Percentiles rank a stretch among this genome's conserved stretches.
Evolutionary conservation across 2,113 vertebrate species (phyloP).

Genomic region (Enhydra lutris): DNA sequence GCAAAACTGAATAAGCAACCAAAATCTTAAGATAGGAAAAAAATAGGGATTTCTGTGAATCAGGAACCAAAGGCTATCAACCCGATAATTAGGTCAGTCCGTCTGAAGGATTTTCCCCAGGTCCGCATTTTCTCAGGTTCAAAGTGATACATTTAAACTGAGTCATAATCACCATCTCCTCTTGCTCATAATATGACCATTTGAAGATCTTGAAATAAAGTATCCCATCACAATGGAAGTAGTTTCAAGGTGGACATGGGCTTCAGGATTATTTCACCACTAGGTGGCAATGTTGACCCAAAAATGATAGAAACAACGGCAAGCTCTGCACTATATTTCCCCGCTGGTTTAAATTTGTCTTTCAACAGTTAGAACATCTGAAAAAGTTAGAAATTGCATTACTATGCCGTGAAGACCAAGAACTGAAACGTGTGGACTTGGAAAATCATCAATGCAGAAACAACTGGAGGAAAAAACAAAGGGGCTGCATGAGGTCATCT

Average conservation of each 20-base stretch:
- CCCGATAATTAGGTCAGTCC: neutral
- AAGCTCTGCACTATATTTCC: neutral
- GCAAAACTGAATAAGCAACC: neutral
- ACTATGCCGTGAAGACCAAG: neutral
- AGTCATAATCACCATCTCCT: neutral
- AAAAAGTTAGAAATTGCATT: neutral
- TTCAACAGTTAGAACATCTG: neutral
- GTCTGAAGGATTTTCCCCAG: neutral
- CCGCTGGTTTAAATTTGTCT: neutral
- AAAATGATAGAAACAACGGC: neutral
- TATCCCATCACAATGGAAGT: neutral
- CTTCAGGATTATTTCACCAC: slow-evolving; percentile 5
- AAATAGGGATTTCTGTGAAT: neutral
- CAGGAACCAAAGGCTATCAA: neutral
- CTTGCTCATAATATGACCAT: neutral
- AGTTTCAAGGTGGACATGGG: neutral
- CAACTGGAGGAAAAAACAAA: neutral
- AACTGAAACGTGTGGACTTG: neutral
- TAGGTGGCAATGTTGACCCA: slow-evolving; percentile 76
- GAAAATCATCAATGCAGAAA: neutral
- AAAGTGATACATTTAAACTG: neutral
- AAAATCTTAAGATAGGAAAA: neutral
- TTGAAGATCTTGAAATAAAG: neutral
- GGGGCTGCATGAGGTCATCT: accelerated
- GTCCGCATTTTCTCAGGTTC: neutral